Evolutionary conservation across 2,888 invertebrate genomes (phyloP).

Genomic region (Lissonota sp.): DNA sequence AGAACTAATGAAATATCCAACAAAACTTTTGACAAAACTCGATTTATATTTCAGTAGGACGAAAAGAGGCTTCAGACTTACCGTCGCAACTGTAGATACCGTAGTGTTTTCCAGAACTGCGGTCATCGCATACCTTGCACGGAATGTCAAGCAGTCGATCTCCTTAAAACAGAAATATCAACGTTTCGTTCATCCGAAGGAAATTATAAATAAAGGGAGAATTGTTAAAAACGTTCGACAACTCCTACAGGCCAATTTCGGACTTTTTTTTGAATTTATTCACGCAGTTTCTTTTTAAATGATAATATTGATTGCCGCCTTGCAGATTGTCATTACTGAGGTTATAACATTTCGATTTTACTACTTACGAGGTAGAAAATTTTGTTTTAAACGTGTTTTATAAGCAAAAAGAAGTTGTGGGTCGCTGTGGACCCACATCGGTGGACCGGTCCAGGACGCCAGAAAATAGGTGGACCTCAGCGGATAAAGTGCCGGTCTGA

Average conservation of each 20-base stretch:
- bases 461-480: too few species aligned
- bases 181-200: neutral
- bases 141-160: constrained; percentile 99
- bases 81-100: constrained; percentile 99
- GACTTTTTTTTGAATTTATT: too few species aligned
- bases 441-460: too few species aligned
- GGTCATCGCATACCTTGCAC: constrained; percentile 99
- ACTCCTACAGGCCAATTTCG: too few species aligned
- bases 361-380: neutral
- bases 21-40: constrained; percentile 1
- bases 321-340: too few species aligned
- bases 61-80: constrained; percentile 82
- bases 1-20: neutral
- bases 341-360: neutral
- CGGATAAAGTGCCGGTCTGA: too few species aligned
- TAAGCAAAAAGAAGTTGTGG: too few species aligned
- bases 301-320: too few species aligned
- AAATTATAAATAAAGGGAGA: neutral
- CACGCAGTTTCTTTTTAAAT: neutral
- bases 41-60: neutral
- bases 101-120: constrained; percentile 99
- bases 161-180: constrained; percentile 86
- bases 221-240: too few species aligned
- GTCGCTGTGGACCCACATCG: too few species aligned
- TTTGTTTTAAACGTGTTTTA: too few species aligned